Percentiles rank a stretch among this genome's conserved stretches.
These are phyloP conservation scores for Rhegmatorhina hoffmannsi DNA, from an alignment of 2,113 vertebrate species.

Conservation along the genomic window DNA sequence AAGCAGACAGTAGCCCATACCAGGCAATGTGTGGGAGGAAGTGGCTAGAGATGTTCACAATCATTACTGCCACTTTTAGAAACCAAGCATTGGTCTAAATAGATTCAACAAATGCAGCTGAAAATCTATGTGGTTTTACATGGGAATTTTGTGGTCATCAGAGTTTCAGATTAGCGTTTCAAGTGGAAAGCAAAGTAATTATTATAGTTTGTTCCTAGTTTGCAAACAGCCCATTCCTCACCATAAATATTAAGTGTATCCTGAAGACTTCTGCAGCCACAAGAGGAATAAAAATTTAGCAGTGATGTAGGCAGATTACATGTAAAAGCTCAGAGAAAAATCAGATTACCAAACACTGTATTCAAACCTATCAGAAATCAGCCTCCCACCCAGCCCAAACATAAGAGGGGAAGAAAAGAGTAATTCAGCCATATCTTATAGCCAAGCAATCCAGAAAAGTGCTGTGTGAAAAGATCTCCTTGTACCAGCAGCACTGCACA, in stretches of 20 bases:
- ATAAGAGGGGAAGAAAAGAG: neutral
- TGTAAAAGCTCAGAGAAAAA: neutral
- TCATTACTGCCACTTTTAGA: slow-evolving; percentile 32
- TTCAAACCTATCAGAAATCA: neutral
- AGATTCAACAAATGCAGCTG: slow-evolving; percentile 21
- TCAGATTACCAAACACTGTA: neutral
- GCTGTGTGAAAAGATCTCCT: neutral
- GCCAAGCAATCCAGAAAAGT: neutral
- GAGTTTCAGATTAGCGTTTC: neutral
- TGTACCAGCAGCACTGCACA: neutral
- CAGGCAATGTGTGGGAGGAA: slow-evolving; percentile 11
- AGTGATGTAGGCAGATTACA: neutral
- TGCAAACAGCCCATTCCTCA: slow-evolving; percentile 6
- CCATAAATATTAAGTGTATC: neutral
- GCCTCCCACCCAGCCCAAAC: neutral
- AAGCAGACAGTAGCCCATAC: slow-evolving; percentile 34
- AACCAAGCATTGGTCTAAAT: slow-evolving; percentile 19
- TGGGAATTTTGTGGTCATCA: neutral
- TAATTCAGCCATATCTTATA: neutral
- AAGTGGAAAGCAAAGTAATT: slow-evolving; percentile 14
- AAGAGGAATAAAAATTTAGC: neutral
- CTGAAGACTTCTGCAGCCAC: neutral
- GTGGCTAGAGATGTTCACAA: neutral
- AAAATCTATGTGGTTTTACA: neutral
- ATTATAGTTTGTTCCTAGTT: slow-evolving; percentile 7